Base-by-base conservation (phyloP, 92 coral and sea anemone species). In the Epizoanthus scotinus region DNA sequence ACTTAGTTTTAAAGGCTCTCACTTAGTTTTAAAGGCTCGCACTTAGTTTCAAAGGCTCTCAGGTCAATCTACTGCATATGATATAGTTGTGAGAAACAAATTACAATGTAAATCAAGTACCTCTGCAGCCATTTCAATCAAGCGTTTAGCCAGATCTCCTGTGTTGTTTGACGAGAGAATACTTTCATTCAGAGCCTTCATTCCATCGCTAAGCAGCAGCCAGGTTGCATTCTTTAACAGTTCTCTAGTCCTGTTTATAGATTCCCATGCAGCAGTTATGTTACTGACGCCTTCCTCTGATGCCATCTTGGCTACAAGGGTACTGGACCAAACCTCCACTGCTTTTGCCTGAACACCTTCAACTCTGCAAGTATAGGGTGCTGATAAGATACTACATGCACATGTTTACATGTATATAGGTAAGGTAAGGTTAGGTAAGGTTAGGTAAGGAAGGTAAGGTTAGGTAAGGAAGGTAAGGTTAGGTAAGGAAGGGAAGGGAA, bases 161-260 rank as follows among this genome's bases (percentile, higher is more conserved):
- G 98, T 86, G 61, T 84, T 93, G 67, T 81, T 90, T 10, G 93
- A 88, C 3, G 88, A 85, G 60, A 71, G 84, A 19, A 84, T 67
- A 15, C 94, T 84, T 25, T 86, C 88, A 67, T 91, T 92, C 85
- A 92, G 38, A 0, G 93, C 94, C 61, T 25, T 71, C 21, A 77
- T 49, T 10, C 88, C 91, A 50, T 87, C 85, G 20, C 62, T 81
- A 63, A 70, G 52, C 59, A 91, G 63, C 83, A 81, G 73, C 73
- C 52, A 78, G 65, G 63, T 80, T 8, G 89, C 89, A 58, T 85
- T 79, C 22, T 91, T 89, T 74, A 95, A 84, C 78, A 93, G 68
- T 52, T 78, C 79, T 57, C 94, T 87, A 2, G 96, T 91, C 34
- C 94, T 84, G 67, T 87, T 86, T 55, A 95, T 83, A 55, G 99